These are phyloP conservation scores for Morone chrysops DNA, from an alignment of 2,113 vertebrate species.

Conservation along the genomic window DNA sequence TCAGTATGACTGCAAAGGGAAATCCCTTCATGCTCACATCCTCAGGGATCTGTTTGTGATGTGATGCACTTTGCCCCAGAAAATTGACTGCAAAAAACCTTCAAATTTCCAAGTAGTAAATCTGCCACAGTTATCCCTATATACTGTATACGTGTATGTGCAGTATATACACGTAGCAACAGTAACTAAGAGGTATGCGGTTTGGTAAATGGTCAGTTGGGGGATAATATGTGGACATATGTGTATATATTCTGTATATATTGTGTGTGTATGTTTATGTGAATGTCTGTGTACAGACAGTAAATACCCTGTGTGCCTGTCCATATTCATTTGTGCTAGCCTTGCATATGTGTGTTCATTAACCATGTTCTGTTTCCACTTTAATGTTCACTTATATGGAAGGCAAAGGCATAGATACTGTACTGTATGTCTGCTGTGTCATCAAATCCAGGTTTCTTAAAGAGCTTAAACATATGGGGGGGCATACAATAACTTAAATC, in stretches of 20 bases:
- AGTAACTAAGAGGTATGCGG: no score
- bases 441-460: not conserved
- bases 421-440: not conserved
- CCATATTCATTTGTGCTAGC: not conserved
- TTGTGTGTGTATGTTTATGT: no score
- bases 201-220: not conserved
- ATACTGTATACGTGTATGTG: no score
- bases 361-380: not conserved
- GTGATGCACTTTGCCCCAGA: conserved; percentile 25
- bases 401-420: not conserved
- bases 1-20: conserved; percentile 1
- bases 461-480: not conserved
- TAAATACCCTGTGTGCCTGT: no score
- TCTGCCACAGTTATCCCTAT: no score
- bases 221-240: no score
- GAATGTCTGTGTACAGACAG: no score
- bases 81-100: not conserved
- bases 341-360: not conserved
- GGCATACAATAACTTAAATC: not conserved
- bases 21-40: conserved; percentile 21
- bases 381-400: not conserved
- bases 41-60: conserved; percentile 43
- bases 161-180: no score
- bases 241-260: no score
- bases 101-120: no score